Conservation (phyloP, 2,113 vertebrate species). For the Spheniscus mendiculus region DNA sequence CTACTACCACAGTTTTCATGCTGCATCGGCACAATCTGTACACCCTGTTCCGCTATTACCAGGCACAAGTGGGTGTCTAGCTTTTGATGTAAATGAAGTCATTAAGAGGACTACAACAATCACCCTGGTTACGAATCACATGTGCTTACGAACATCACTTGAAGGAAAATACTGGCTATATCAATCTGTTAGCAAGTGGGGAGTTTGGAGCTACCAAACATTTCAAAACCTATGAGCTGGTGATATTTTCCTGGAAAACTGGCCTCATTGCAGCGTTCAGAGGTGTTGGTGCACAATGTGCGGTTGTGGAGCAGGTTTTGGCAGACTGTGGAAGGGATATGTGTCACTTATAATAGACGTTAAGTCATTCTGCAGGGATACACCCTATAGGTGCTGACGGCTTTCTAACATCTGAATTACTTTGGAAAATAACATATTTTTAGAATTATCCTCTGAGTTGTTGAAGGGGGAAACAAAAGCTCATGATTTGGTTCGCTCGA, state of each 20-base stretch:
- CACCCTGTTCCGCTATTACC: neutral
- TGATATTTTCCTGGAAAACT: neutral
- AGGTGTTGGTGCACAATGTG: neutral
- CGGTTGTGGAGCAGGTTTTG: neutral
- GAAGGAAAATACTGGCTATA: neutral
- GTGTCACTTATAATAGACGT: fast-evolving
- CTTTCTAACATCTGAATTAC: neutral
- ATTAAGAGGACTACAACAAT: neutral
- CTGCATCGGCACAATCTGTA: neutral
- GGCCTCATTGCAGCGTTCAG: fast-evolving
- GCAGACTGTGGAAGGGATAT: neutral
- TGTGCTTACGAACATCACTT: neutral
- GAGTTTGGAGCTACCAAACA: neutral
- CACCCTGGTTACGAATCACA: neutral
- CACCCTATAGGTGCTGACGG: neutral
- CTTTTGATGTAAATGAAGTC: neutral
- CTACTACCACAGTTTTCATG: neutral
- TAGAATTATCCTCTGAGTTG: neutral
- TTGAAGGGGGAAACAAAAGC: neutral
- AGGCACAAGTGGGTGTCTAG: neutral
- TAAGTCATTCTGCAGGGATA: neutral
- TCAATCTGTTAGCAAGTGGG: neutral
- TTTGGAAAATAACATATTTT: neutral
- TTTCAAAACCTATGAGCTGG: neutral
- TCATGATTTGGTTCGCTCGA: neutral